Evolutionary conservation across 2,113 vertebrate genomes (phyloP), one percentile per base, ranked within the genome.

Genomic region (Lagenorhynchus albirostris): DNA sequence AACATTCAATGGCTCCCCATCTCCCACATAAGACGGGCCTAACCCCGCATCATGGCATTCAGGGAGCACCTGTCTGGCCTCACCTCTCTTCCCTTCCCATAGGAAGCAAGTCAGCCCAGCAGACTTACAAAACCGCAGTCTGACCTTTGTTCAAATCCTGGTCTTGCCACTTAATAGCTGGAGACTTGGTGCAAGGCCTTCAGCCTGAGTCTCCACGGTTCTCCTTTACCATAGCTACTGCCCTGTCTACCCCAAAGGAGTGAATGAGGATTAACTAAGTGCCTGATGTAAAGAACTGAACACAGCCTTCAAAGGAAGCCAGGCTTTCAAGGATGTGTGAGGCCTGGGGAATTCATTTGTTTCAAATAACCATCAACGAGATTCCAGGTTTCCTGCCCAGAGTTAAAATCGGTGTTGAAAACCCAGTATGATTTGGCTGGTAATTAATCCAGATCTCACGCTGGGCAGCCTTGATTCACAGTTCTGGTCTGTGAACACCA

Each of bases 331-430:
- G 97, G 97, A 97, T 96, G 94, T 97, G 90, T 83, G 96, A 98
- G 83, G 98, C 96, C 96, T 98, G 96, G 98, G 96, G 95, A 98
- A 98, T 98, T 96, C 97, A 98, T 97, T 97, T 98, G 97, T 98
- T 98, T 98, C 98, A 96, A 96, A 91, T 94, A 95, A 96, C 94
- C 96, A 79, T 97, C 97, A 86, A 62, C 1, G 74, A 95, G 97
- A 97, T 97, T 97, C 97, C 96, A 95, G 95, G 79, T 98, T 97
- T 95, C 92, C 95, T 97, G 95, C 86, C 97, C 97, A 44, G 97
- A 97, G 89, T 95, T 86, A 96, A 91, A 97, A 89, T 95, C 82
- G 1, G 96, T 86, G 95, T 94, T 97, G 96, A 97, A 98, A 98
- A 97, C 93, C 70, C 89, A 84, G 92, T 94, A 84, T 1, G 53